Percentiles rank a stretch among this genome's conserved stretches.
Conservation (phyloP, 2,113 vertebrate genomes). For the Oncorhynchus masou region DNA sequence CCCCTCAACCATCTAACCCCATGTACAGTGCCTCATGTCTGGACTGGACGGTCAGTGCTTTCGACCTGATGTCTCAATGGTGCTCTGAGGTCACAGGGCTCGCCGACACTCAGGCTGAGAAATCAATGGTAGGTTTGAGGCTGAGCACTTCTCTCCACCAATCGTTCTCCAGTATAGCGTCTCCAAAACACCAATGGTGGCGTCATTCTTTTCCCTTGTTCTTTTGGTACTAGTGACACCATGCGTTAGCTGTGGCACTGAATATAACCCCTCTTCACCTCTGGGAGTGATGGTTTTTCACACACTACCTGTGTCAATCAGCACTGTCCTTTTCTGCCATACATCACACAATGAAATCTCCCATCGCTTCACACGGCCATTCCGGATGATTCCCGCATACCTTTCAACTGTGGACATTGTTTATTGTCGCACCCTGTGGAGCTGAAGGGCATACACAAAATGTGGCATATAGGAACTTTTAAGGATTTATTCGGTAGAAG, state of each 20-base stretch:
- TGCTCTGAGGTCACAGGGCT: constrained; percentile 86
- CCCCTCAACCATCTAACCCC: constrained; percentile 77
- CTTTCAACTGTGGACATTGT: not conserved
- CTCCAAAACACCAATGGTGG: constrained; percentile 1
- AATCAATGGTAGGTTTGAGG: constrained; percentile 79
- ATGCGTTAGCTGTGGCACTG: constrained; percentile 9
- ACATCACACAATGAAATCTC: constrained; percentile 20
- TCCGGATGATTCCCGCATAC: constrained; percentile 6
- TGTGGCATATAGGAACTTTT: not conserved
- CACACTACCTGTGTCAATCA: constrained; percentile 21
- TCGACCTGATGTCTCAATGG: constrained; percentile 90
- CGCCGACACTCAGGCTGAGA: constrained; percentile 78
- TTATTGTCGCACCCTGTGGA: constrained; percentile 15
- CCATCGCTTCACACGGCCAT: constrained; percentile 3
- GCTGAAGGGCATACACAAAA: not conserved
- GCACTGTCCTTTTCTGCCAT: constrained; percentile 9
- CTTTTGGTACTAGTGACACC: not conserved
- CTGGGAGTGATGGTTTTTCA: constrained; percentile 24
- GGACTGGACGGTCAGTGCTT: constrained; percentile 84
- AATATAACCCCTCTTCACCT: not conserved
- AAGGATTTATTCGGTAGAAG: constrained; percentile 8
- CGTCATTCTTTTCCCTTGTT: not conserved
- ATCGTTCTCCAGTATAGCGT: not conserved
- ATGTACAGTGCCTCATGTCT: constrained; percentile 89
- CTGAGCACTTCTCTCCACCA: not conserved